Percentiles rank a stretch among this genome's conserved stretches.
Evolutionary conservation across 2,888 invertebrate genomes (phyloP).

Genomic region (Plutella xylostella): DNA sequence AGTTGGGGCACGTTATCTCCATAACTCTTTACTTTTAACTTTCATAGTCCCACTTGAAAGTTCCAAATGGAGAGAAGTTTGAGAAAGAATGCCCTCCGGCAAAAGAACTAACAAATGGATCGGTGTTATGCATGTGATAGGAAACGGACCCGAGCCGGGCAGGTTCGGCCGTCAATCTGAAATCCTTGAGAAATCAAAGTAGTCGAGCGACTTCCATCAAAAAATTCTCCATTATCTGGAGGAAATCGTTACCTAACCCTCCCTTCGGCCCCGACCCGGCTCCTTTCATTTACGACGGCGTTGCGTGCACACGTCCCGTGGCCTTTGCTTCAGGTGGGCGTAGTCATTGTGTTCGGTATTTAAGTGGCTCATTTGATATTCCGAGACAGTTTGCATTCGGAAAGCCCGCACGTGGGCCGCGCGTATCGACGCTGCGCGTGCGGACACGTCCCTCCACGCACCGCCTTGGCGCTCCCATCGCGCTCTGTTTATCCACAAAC

Average conservation of each 20-base stretch:
- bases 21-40: conserved; percentile 35
- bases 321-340: conserved; percentile 65
- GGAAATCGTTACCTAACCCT: conserved; percentile 65
- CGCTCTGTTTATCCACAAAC: conserved; percentile 67
- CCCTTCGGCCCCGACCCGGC: conserved; percentile 48
- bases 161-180: conserved; percentile 53
- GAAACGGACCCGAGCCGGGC: conserved; percentile 40
- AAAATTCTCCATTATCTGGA: conserved; percentile 65
- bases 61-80: conserved; percentile 25
- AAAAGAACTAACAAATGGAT: conserved; percentile 28
- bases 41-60: conserved; percentile 29
- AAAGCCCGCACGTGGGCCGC: conserved; percentile 49
- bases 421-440: conserved; percentile 37
- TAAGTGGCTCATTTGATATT: conserved; percentile 69
- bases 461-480: conserved; percentile 33
- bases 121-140: conserved; percentile 42
- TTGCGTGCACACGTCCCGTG: conserved; percentile 63
- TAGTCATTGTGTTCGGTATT: conserved; percentile 63
- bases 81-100: conserved; percentile 28
- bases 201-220: conserved; percentile 61
- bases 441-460: no score
- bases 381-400: conserved; percentile 64
- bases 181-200: conserved; percentile 61
- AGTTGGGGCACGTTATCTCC: conserved; percentile 36
- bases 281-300: conserved; percentile 56